These are phyloP conservation scores for Dynastes maya DNA, from an alignment of 2,888 invertebrate species.

Conservation along the genomic window DNA sequence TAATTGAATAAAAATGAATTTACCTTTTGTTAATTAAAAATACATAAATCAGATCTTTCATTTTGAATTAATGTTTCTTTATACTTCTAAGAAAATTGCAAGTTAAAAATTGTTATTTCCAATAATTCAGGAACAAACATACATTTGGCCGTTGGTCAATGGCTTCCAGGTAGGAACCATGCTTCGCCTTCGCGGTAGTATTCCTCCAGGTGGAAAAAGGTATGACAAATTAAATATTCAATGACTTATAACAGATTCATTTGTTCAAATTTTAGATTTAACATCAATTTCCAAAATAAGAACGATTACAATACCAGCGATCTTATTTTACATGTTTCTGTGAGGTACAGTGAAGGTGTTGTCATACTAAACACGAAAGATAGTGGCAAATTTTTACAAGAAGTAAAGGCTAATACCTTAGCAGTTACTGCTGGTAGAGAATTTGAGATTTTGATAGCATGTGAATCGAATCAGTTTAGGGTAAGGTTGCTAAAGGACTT, in stretches of 20 bases:
- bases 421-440: constrained; percentile 27
- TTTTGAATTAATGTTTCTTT: background rate
- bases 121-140: constrained; percentile 19
- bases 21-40: too few species aligned
- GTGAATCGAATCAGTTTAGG: constrained; percentile 16
- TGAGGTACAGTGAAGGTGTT: constrained; percentile 12
- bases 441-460: constrained; percentile 37
- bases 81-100: background rate
- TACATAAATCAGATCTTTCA: too few species aligned
- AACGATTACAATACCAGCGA: constrained; percentile 19
- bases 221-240: background rate
- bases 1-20: too few species aligned
- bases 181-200: constrained; percentile 10
- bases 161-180: constrained; percentile 23
- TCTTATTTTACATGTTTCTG: constrained; percentile 31
- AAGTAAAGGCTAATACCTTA: constrained; percentile 9
- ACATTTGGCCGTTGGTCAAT: background rate
- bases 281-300: constrained; percentile 28
- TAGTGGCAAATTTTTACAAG: background rate
- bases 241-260: background rate
- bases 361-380: constrained; percentile 25
- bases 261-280: constrained; percentile 4
- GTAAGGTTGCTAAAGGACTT: constrained; percentile 4
- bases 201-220: constrained; percentile 16
- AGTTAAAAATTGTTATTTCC: background rate